phyloP scores from a whole-genome alignment of 2,888 invertebrate species.

The Nomada goodeniana region DNA sequence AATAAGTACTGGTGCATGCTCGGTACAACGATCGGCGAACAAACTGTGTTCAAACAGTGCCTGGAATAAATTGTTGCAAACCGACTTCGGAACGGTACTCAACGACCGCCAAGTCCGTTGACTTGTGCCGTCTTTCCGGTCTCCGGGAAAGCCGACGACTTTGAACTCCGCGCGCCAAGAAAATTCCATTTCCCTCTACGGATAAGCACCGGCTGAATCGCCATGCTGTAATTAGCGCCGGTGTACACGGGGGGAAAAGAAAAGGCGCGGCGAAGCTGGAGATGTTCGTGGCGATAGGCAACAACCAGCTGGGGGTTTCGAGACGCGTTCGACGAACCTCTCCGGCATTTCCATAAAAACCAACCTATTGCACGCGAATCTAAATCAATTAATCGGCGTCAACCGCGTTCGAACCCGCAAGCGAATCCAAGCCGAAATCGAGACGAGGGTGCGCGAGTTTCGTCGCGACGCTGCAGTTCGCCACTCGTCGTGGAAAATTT shows the following conservation, averaged over 20 bases:
- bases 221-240: constrained; percentile 65
- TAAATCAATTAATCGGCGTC: neutral
- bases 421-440: too few relatives aligned
- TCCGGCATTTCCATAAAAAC: neutral
- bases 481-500: too few relatives aligned
- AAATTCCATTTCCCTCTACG: constrained; percentile 70
- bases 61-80: too few relatives aligned
- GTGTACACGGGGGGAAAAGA: constrained; percentile 57
- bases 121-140: constrained; percentile 61
- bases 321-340: neutral
- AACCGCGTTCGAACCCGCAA: too few relatives aligned
- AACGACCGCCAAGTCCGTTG: constrained; percentile 54
- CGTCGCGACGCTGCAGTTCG: too few relatives aligned
- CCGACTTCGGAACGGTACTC: constrained; percentile 38
- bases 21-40: too few relatives aligned
- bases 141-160: constrained; percentile 72
- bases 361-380: neutral
- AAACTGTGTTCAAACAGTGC: too few relatives aligned
- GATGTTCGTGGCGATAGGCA: constrained; percentile 39
- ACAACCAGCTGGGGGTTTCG: neutral
- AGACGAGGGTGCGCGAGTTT: too few relatives aligned
- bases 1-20: too few relatives aligned
- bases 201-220: constrained; percentile 61
- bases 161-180: constrained; percentile 68
- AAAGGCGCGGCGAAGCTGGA: constrained; percentile 41